These are phyloP conservation scores for Trematomus bernacchii DNA, from an alignment of 2,797 vertebrate species.

Conservation along the genomic window DNA sequence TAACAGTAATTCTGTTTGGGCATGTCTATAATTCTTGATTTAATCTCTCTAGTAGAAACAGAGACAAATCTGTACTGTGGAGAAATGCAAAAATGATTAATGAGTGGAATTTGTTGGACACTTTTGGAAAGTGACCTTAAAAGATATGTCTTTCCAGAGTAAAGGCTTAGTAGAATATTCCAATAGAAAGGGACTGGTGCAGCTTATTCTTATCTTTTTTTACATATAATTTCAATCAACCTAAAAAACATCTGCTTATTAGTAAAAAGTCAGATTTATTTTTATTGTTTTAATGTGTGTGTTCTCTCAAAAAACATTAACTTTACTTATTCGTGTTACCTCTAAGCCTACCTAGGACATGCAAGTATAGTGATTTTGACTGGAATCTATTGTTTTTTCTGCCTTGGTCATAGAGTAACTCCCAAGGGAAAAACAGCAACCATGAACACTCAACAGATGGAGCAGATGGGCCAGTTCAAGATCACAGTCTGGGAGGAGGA, in stretches of 20 bases:
- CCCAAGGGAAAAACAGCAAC: constrained; percentile 72
- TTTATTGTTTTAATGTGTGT: background rate
- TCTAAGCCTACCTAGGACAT: background rate
- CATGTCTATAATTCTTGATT: constrained; percentile 4
- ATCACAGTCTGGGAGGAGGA: constrained; percentile 97
- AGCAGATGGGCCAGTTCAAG: constrained; percentile 92
- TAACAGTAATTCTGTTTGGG: background rate
- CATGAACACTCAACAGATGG: constrained; percentile 95
- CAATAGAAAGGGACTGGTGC: background rate
- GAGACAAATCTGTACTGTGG: constrained; percentile 19
- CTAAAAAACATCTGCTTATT: background rate
- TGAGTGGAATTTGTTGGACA: constrained; percentile 8
- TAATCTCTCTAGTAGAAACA: constrained; percentile 15
- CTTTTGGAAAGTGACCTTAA: constrained; percentile 6
- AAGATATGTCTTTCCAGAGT: background rate
- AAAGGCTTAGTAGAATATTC: background rate
- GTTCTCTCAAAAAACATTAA: background rate
- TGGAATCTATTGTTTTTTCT: background rate
- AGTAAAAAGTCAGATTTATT: background rate
- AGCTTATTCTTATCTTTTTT: background rate
- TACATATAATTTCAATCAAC: background rate
- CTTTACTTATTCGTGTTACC: background rate
- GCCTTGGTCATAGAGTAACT: constrained; percentile 65
- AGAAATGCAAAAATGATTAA: constrained; percentile 38
- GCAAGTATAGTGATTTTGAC: background rate